Base-by-base conservation (phyloP, 1,140 invertebrate species). In the Augochlora pura region DNA sequence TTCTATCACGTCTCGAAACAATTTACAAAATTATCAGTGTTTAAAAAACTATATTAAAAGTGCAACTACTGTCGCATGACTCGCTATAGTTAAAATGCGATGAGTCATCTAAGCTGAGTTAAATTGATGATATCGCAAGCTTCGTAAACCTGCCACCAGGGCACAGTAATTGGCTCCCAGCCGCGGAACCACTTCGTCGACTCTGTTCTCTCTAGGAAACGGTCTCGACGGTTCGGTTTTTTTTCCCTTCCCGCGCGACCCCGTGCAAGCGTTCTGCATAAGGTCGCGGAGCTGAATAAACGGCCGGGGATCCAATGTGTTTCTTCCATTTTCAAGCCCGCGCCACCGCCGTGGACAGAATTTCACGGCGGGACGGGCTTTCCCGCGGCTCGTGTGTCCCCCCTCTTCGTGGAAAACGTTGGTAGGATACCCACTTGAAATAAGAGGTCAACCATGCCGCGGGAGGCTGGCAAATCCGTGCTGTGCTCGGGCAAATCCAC, bases 331-430 rank as follows among this genome's bases (percentile, higher is more conserved):
- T 38, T 5, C 63, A 21, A 6, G 23, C 49, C 79, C 67, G 42
- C 14, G 23, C 68, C 66, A 52, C 27, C 67, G 27, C n/a, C 60
- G 39, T 18, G 68, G 38, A 49, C 57, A 80, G 74, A 83, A 85
- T 77, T 77, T 84, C 71, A 73, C 59, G 67, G 67, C 64, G 65
- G 65, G 70, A 64, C 64, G 66, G 72, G n/a, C n/a, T n/a, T n/a
- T 81, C 63, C 75, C 67, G 21, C 75, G 57, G 76, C 75, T 79
- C n/a, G n/a, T n/a, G n/a, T 81, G 81, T 81, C 73, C 63, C 65
- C 14, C 4, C 32, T 32, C 62, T 32, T 60, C 75, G 63, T 68
- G 77, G 74, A 81, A 77, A 83, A 70, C 69, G n/a, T 77, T 32
- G 32, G 71, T 39, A 54, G 38, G 74, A 27, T n/a, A 70, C 39